Percentiles rank a stretch among this genome's conserved stretches.
Conservation (phyloP, 2,113 vertebrate genomes). For the Hemiprocne comata region DNA sequence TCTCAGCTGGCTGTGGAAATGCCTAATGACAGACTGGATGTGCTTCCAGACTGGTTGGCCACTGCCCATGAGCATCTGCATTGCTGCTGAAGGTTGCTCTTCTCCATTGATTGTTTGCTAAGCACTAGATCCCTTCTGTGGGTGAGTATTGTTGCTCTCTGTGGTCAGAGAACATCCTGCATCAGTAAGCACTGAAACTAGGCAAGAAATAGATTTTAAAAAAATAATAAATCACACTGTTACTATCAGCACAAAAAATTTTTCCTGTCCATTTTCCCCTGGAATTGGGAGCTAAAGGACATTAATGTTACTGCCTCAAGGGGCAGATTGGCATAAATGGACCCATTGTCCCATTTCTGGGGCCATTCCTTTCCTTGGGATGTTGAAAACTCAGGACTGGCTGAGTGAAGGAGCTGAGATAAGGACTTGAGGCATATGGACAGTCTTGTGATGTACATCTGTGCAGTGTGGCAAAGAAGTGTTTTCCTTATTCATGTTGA, state of each 20-base stretch:
- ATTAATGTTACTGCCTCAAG: fast-evolving
- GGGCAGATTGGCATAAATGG: neutral
- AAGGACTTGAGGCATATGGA: neutral
- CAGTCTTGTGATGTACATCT: fast-evolving
- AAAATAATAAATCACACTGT: neutral
- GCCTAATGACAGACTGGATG: neutral
- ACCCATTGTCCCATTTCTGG: neutral
- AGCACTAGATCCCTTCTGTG: neutral
- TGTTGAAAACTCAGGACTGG: neutral
- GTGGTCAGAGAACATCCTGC: neutral
- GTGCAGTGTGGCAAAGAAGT: neutral
- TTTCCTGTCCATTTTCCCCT: neutral
- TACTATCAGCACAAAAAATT: neutral
- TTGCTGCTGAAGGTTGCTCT: neutral
- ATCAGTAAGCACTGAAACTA: neutral
- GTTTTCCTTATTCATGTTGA: neutral
- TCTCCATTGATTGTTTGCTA: neutral
- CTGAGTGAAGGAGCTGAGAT: neutral
- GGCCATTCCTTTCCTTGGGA: neutral
- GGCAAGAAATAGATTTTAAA: neutral
- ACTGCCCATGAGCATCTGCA: neutral
- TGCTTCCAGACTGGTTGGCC: neutral
- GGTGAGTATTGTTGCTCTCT: neutral
- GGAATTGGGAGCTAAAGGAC: neutral
- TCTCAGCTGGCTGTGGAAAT: slow-evolving; percentile 26